phyloP scores from a whole-genome alignment of 2,888 invertebrate genomes.

The Brachyptera putata region DNA sequence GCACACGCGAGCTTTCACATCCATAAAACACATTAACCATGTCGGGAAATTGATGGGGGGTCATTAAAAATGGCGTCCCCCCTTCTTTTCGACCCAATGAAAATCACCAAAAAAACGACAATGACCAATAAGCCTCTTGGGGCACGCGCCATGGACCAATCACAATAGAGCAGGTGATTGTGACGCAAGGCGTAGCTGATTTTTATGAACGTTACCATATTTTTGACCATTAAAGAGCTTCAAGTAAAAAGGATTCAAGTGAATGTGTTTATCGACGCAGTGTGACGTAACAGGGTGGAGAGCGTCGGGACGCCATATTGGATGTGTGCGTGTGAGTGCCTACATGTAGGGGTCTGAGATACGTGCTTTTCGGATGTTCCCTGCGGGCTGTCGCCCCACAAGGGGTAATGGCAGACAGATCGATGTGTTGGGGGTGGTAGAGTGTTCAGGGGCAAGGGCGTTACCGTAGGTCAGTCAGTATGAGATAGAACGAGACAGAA shows the following conservation, averaged over 20 bases:
- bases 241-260: background rate
- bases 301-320: background rate
- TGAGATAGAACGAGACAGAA: background rate
- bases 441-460: slow-evolving; percentile 19
- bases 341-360: too few species aligned
- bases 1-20: slow-evolving; percentile 17
- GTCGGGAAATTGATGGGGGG: slow-evolving; percentile 21
- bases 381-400: background rate
- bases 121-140: slow-evolving; percentile 9
- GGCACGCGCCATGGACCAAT: slow-evolving; percentile 21
- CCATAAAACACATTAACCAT: slow-evolving; percentile 20
- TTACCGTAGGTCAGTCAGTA: slow-evolving; percentile 17
- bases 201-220: background rate
- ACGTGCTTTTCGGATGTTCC: background rate
- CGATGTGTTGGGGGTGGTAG: slow-evolving; percentile 16
- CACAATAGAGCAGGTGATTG: slow-evolving; percentile 17
- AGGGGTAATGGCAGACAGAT: slow-evolving; percentile 14
- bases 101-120: slow-evolving; percentile 14
- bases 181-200: slow-evolving; percentile 11
- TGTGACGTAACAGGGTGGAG: too few species aligned
- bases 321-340: background rate
- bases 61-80: slow-evolving; percentile 21
- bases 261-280: too few species aligned
- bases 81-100: slow-evolving; percentile 15
- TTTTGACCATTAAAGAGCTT: background rate